phyloP scores from a whole-genome alignment of 2,888 invertebrate species.

The Chromoteleia sp. region DNA sequence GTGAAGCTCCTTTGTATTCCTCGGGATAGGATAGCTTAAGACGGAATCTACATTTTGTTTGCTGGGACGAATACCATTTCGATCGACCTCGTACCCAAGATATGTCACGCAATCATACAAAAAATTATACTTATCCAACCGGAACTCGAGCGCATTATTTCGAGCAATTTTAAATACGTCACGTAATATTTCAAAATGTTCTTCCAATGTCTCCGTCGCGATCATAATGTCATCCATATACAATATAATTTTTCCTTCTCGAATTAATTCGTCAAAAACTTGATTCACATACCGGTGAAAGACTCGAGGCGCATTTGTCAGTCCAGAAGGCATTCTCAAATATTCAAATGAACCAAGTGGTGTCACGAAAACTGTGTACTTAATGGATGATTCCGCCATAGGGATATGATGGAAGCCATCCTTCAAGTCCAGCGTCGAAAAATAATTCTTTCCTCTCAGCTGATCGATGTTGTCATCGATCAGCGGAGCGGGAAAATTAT shows the following conservation, averaged over 20 bases:
- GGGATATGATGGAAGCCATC: conserved; percentile 74
- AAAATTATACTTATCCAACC: neutral
- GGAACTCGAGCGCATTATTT: neutral
- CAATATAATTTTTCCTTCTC: neutral
- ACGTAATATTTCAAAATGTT: conserved; percentile 16
- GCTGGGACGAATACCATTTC: neutral
- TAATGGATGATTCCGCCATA: conserved; percentile 4
- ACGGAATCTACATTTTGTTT: neutral
- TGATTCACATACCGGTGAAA: conserved; percentile 9
- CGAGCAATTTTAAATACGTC: conserved; percentile 3
- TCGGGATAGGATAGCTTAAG: neutral
- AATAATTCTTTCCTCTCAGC: conserved; percentile 73
- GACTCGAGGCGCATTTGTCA: conserved; percentile 1
- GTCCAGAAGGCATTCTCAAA: conserved; percentile 5
- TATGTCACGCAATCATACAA: no score
- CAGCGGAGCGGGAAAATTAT: conserved; percentile 72
- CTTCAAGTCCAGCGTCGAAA: conserved; percentile 75
- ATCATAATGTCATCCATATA: conserved; percentile 15
- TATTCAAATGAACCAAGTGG: conserved; percentile 4
- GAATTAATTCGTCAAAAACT: neutral
- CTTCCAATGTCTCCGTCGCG: conserved; percentile 8
- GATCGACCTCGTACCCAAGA: neutral
- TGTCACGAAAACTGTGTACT: conserved; percentile 6
- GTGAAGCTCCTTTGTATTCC: neutral
- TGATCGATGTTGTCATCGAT: conserved; percentile 75